phyloP scores from a whole-genome alignment of 2,113 vertebrate genomes.

The Antennarius striatus region DNA sequence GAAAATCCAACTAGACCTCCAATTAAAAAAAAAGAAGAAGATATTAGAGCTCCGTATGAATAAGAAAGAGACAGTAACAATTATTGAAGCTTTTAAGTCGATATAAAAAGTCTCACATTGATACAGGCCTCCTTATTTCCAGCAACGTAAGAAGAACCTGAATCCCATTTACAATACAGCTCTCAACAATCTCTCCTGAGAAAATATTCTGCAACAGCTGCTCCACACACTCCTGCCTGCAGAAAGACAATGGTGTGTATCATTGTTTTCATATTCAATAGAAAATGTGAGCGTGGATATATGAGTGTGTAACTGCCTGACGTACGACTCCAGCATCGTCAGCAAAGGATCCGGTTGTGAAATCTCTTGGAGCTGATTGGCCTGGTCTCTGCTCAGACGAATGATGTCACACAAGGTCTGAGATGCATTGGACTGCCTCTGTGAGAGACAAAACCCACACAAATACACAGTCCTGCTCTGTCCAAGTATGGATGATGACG shows the following conservation, averaged over 20 bases:
- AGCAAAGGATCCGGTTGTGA: conserved; percentile 90
- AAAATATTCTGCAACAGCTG: conserved; percentile 95
- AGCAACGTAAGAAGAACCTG: conserved; percentile 92
- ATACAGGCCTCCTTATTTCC: conserved; percentile 91
- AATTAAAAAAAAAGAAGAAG: neutral
- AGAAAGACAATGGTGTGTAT: conserved; percentile 7
- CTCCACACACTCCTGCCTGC: conserved; percentile 92
- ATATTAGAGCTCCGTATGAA: neutral
- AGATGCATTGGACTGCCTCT: conserved; percentile 96
- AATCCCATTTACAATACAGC: conserved; percentile 90
- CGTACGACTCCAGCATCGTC: conserved; percentile 92
- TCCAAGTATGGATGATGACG: neutral
- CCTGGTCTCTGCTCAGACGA: conserved; percentile 93
- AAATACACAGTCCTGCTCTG: neutral
- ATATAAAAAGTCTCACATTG: conserved; percentile 58
- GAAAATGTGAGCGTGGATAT: neutral
- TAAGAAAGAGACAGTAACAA: neutral
- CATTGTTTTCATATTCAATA: neutral
- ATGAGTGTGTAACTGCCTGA: conserved; percentile 1
- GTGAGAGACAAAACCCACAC: conserved; percentile 2
- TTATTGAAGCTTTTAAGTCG: neutral
- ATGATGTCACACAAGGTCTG: conserved; percentile 96
- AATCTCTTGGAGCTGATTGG: conserved; percentile 87
- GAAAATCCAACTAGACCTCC: neutral
- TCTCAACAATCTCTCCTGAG: conserved; percentile 85